Conservation (phyloP, 2,113 vertebrate species). For the Ivindomyrus marchei region DNA sequence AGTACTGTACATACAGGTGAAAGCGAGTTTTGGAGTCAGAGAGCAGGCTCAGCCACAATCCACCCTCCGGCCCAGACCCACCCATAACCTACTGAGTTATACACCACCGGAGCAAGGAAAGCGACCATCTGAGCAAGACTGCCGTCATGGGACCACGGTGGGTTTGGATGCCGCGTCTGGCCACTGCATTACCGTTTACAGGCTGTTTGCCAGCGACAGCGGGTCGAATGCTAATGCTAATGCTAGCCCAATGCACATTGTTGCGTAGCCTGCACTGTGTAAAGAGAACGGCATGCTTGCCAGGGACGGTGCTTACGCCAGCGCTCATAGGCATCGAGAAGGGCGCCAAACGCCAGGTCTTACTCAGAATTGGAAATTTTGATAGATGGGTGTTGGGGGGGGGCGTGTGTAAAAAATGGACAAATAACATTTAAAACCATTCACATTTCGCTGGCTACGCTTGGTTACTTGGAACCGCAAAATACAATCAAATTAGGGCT, state of each 20-base stretch:
- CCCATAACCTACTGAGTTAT: background rate
- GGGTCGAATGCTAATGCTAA: background rate
- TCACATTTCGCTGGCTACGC: background rate
- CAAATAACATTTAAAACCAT: background rate
- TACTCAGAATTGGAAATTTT: conserved; percentile 5
- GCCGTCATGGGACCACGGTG: background rate
- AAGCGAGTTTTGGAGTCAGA: background rate
- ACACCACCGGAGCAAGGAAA: background rate
- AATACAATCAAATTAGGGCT: conserved; percentile 23
- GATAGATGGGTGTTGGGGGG: background rate
- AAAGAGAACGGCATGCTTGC: background rate
- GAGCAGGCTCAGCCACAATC: background rate
- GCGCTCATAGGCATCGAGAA: background rate
- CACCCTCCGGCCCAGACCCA: background rate
- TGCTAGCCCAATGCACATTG: background rate
- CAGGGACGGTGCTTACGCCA: background rate
- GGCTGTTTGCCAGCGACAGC: background rate
- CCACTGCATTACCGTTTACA: background rate
- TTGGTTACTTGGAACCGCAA: background rate
- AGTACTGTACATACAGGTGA: background rate
- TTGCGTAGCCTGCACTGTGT: background rate
- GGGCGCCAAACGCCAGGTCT: background rate
- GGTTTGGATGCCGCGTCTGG: background rate
- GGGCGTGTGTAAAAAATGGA: background rate
- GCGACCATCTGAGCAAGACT: background rate